Conservation (phyloP, 1,140 invertebrate genomes). For the Teleogryllus occipitalis region DNA sequence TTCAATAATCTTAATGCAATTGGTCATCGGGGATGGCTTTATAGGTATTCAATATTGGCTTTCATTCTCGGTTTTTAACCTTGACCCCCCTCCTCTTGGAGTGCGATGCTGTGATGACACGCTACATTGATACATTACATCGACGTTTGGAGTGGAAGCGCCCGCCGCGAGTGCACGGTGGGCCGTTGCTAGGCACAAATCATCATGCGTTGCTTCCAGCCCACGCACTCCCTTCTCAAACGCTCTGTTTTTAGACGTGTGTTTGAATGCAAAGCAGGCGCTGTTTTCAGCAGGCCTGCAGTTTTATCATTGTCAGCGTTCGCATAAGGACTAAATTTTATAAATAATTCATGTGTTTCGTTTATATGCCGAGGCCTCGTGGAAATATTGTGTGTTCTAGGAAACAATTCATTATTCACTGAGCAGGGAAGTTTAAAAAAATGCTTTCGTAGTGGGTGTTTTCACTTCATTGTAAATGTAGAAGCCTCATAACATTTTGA, state of each 20-base stretch:
- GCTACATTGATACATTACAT: neutral
- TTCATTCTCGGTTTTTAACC: neutral
- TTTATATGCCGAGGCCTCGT: neutral
- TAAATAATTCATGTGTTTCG: neutral
- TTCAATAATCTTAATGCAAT: slow-evolving; percentile 1
- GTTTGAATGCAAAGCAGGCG: neutral
- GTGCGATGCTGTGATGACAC: neutral
- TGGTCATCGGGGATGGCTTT: neutral
- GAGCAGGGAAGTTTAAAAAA: no score
- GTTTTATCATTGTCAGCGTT: neutral
- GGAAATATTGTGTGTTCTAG: neutral
- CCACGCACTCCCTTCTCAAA: no score
- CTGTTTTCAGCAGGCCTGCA: neutral
- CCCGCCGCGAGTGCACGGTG: no score
- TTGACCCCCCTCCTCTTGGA: neutral
- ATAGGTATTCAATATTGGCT: neutral
- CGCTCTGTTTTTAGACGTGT: no score
- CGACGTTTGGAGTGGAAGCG: no score
- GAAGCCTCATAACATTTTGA: no score
- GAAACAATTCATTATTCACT: neutral
- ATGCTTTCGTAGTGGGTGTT: no score
- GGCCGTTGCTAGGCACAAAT: no score
- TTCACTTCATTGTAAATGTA: no score
- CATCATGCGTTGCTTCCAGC: no score
- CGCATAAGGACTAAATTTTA: neutral